Evolutionary conservation across 2,888 invertebrate genomes (phyloP).

Genomic region (Drosophila lacicola): DNA sequence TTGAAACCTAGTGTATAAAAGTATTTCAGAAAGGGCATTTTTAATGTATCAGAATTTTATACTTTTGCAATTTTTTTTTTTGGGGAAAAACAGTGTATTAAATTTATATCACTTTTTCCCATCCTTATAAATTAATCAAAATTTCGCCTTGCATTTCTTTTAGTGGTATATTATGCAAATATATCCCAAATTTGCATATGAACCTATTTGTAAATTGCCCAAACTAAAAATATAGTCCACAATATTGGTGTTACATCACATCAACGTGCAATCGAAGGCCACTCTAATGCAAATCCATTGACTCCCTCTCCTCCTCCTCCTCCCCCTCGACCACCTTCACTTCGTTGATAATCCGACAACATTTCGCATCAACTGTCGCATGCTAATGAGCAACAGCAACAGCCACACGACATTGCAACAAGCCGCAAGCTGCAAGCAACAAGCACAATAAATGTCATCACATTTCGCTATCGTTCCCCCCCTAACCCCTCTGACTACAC

Average conservation of each 20-base stretch:
- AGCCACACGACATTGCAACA: constrained; percentile 4
- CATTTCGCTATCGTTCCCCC: neutral
- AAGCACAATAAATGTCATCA: constrained; percentile 25
- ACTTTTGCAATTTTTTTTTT: too few species aligned
- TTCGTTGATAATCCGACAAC: constrained; percentile 19
- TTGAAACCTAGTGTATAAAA: too few species aligned
- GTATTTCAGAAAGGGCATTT: too few species aligned
- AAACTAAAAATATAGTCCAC: neutral
- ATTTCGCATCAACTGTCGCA: constrained; percentile 16
- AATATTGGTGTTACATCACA: neutral
- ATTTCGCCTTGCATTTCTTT: too few species aligned
- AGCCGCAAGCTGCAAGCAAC: constrained; percentile 9
- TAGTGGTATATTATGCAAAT: neutral
- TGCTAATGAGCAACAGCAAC: constrained; percentile 37
- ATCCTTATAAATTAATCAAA: too few species aligned
- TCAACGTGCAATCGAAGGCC: neutral
- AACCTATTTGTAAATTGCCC: too few species aligned
- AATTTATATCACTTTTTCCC: too few species aligned
- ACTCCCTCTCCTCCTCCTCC: neutral
- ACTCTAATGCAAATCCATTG: constrained; percentile 6
- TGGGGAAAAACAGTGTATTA: too few species aligned
- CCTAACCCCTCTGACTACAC: neutral
- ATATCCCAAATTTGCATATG: neutral
- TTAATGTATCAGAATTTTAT: too few species aligned
- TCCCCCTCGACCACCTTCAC: neutral